phyloP scores from a whole-genome alignment of 2,888 invertebrate genomes.

The Dilophus febrilis region DNA sequence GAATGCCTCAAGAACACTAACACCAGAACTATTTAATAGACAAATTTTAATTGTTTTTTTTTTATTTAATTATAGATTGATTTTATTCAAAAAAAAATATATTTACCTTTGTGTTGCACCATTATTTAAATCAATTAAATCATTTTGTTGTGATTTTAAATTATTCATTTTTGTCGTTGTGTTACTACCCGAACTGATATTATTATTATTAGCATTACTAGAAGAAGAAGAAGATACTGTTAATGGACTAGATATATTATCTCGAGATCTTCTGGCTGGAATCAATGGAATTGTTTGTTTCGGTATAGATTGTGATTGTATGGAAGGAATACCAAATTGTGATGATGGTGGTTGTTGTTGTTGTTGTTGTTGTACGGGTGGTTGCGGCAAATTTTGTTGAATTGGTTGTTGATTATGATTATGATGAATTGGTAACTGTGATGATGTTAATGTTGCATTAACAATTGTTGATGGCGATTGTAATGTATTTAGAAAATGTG shows the following conservation, averaged over 20 bases:
- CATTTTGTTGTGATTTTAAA: slow-evolving; percentile 28
- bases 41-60: too few species aligned
- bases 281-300: not conserved
- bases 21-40: slow-evolving; percentile 27
- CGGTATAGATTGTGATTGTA: slow-evolving; percentile 1
- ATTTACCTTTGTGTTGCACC: slow-evolving; percentile 22
- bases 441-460: not conserved
- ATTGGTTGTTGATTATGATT: not conserved
- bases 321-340: too few species aligned
- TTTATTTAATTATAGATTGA: too few species aligned
- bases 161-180: slow-evolving; percentile 27
- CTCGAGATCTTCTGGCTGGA: not conserved
- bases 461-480: not conserved
- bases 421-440: slow-evolving; percentile 10
- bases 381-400: slow-evolving; percentile 4
- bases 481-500: not conserved
- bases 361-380: too few species aligned
- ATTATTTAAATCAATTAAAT: slow-evolving; percentile 7
- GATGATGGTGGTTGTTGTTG: too few species aligned
- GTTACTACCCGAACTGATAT: slow-evolving; percentile 28
- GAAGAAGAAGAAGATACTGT: too few species aligned
- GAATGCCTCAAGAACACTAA: slow-evolving; percentile 62
- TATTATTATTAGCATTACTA: too few species aligned
- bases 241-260: too few species aligned
- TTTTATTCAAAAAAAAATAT: not conserved